Evolutionary conservation across 2,888 invertebrate species (phyloP).

Genomic region (Hirtodrosophila trivittata): DNA sequence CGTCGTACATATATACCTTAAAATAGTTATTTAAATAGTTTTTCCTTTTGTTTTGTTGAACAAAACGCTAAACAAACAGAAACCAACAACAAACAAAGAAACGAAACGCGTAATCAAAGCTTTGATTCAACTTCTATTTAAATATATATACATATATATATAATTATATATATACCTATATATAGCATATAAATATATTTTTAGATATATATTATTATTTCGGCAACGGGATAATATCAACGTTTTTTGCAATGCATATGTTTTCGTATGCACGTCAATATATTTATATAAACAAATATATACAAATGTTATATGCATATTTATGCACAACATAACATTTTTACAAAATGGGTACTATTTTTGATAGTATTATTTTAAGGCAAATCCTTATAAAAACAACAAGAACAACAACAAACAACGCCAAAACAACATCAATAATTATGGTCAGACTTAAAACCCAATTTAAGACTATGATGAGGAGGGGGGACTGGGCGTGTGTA

Average conservation of each 20-base stretch:
- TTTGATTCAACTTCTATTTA: constrained; percentile 75
- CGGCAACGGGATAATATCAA: constrained; percentile 70
- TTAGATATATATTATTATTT: constrained; percentile 80
- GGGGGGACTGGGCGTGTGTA: too few species aligned
- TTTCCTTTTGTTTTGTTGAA: constrained; percentile 72
- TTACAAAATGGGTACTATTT: constrained; percentile 68
- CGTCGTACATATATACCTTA: constrained; percentile 17
- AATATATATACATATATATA: constrained; percentile 64
- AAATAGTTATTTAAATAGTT: constrained; percentile 76
- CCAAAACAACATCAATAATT: constrained; percentile 28
- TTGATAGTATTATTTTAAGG: constrained; percentile 80
- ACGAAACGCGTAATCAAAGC: constrained; percentile 69
- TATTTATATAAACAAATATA: constrained; percentile 50
- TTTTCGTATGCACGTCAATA: constrained; percentile 82
- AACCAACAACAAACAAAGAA: constrained; percentile 42
- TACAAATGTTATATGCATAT: constrained; percentile 62
- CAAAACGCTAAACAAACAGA: constrained; percentile 68
- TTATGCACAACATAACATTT: constrained; percentile 59
- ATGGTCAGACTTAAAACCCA: not conserved
- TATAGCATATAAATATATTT: constrained; percentile 78
- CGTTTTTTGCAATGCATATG: constrained; percentile 81
- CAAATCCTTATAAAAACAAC: constrained; percentile 65
- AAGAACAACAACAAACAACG: constrained; percentile 49
- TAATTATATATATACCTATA: constrained; percentile 54
- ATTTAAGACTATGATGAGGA: not conserved